phyloP scores from a whole-genome alignment of 30 jellyfish, hydroid and myxozoan species.

The Cassiopea andromeda region DNA sequence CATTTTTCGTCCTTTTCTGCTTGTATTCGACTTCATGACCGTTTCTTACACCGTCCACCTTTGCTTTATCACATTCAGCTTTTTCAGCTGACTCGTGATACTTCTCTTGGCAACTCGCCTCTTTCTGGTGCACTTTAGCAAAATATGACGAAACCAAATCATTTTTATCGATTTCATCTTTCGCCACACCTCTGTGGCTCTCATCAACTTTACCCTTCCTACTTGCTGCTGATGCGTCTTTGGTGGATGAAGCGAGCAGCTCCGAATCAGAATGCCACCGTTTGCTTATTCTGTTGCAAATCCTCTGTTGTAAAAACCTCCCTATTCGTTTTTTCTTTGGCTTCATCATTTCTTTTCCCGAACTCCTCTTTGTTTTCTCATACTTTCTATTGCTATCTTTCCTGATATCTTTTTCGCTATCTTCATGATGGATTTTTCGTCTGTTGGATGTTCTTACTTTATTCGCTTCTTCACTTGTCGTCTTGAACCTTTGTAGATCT shows the following conservation, averaged over 20 bases:
- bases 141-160: not conserved
- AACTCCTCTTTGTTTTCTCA: not conserved
- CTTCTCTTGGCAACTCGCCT: not conserved
- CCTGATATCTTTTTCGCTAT: not conserved
- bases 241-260: slow-evolving; percentile 47
- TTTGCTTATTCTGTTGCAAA: not conserved
- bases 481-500: slow-evolving; percentile 29
- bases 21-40: not conserved
- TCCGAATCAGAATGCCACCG: slow-evolving; percentile 72
- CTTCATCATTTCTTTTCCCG: slow-evolving; percentile 1
- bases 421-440: not conserved
- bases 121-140: not conserved
- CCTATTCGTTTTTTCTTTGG: not conserved
- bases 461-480: slow-evolving; percentile 3
- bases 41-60: not conserved
- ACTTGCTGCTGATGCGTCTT: slow-evolving; percentile 22
- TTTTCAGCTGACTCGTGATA: not conserved
- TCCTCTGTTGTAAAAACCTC: slow-evolving; percentile 17
- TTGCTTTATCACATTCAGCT: not conserved
- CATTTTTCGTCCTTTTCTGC: not conserved
- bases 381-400: not conserved
- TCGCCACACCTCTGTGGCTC: not conserved
- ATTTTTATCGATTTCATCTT: not conserved
- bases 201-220: slow-evolving; percentile 10
- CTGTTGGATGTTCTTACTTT: not conserved